A percentile compares a stretch with the other conserved stretches of the same genome.
Conservation (phyloP, 2,888 invertebrate species). For the Sphaerophoria rueppellii region DNA sequence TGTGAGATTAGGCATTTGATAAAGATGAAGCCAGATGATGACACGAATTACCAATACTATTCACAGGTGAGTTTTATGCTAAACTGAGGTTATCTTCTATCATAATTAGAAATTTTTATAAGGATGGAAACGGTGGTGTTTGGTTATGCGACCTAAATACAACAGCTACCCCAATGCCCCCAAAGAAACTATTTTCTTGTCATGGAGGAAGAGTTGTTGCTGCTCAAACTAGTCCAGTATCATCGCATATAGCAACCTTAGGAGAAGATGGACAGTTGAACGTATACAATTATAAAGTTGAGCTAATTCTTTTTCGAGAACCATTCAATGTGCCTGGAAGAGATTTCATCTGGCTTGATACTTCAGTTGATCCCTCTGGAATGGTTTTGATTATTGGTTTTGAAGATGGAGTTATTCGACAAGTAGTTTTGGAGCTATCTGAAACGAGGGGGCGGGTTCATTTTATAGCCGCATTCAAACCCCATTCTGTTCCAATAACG, state of each 20-base stretch:
- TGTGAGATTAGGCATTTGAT: conserved; percentile 80
- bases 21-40: conserved; percentile 80
- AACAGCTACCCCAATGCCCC: conserved; percentile 81
- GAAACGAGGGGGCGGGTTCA: conserved; percentile 74
- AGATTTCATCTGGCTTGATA: conserved; percentile 88
- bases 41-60: conserved; percentile 85
- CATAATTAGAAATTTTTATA: conserved; percentile 54
- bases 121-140: conserved; percentile 94
- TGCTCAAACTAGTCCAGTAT: conserved; percentile 87
- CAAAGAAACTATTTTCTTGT: conserved; percentile 85
- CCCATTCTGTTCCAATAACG: conserved; percentile 86
- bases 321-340: conserved; percentile 84
- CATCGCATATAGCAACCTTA: conserved; percentile 87
- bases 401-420: conserved; percentile 87
- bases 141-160: conserved; percentile 88
- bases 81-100: background rate
- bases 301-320: conserved; percentile 85
- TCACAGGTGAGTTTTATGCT: conserved; percentile 86
- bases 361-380: conserved; percentile 85
- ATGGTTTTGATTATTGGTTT: conserved; percentile 87
- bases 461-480: conserved; percentile 84
- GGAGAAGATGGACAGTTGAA: conserved; percentile 89
- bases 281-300: conserved; percentile 87
- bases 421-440: conserved; percentile 79
- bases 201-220: conserved; percentile 90